These are phyloP conservation scores for Meda fulgida DNA, from an alignment of 2,797 vertebrate genomes.

Conservation along the genomic window DNA sequence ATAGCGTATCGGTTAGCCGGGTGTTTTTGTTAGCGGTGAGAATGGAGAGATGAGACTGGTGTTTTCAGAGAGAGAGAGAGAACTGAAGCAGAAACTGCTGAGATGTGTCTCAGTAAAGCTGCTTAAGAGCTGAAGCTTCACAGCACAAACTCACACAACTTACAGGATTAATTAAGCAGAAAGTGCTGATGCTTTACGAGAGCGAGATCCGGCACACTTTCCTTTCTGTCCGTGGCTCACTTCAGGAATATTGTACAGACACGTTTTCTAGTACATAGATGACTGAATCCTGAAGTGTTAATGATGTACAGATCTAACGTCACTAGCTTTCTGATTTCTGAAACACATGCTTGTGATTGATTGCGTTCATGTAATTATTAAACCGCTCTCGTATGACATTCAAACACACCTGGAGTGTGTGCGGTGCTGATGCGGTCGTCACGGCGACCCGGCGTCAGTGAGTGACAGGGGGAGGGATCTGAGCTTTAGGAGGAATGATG, in stretches of 20 bases:
- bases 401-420: background rate
- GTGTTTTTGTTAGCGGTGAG: too few relatives aligned
- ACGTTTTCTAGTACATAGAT: too few relatives aligned
- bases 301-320: background rate
- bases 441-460: background rate
- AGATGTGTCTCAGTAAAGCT: slow-evolving; percentile 31
- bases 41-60: too few relatives aligned
- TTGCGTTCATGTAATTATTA: too few relatives aligned
- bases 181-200: slow-evolving; percentile 7
- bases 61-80: background rate
- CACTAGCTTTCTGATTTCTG: background rate
- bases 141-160: slow-evolving; percentile 3
- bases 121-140: slow-evolving; percentile 25
- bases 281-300: background rate
- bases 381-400: background rate
- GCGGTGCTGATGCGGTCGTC: slow-evolving; percentile 16
- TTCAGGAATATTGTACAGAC: background rate
- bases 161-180: slow-evolving; percentile 19
- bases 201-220: background rate
- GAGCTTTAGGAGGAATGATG: background rate
- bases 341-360: too few relatives aligned
- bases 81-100: background rate
- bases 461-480: background rate
- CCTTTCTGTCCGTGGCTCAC: background rate
- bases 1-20: too few relatives aligned